These are phyloP conservation scores for Oncorhynchus clarkii DNA, from an alignment of 2,113 vertebrate species.

Conservation along the genomic window DNA sequence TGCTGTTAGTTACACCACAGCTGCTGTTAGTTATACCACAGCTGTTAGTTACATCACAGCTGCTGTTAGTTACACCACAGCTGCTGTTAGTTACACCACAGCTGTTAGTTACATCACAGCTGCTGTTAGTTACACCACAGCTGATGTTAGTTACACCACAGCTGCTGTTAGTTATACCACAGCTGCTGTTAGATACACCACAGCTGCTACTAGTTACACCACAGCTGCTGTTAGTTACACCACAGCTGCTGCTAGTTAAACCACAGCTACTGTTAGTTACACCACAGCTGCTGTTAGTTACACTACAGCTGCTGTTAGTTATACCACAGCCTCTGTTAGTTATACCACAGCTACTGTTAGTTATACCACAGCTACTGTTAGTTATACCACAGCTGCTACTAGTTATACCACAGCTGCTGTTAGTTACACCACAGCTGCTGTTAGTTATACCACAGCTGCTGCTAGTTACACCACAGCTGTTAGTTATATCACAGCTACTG, in stretches of 20 bases:
- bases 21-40: not conserved
- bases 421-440: not conserved
- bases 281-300: constrained; percentile 10
- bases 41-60: constrained; percentile 7
- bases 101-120: not conserved
- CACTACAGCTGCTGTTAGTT: not conserved
- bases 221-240: constrained; percentile 16
- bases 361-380: constrained; percentile 9
- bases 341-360: not conserved
- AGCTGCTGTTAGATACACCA: constrained; percentile 15
- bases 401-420: no score
- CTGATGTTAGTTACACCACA: constrained; percentile 14
- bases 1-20: no score
- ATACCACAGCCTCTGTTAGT: no score
- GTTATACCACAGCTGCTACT: constrained; percentile 13
- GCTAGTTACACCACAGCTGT: not conserved
- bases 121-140: not conserved
- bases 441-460: no score
- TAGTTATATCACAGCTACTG: constrained; percentile 10
- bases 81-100: constrained; percentile 7
- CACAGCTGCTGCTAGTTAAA: no score
- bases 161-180: constrained; percentile 15
- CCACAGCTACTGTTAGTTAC: no score
- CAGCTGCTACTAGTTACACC: not conserved
- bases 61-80: constrained; percentile 15